These are phyloP conservation scores for Microtus montanus DNA, from an alignment of 2,113 vertebrate species.

Conservation along the genomic window DNA sequence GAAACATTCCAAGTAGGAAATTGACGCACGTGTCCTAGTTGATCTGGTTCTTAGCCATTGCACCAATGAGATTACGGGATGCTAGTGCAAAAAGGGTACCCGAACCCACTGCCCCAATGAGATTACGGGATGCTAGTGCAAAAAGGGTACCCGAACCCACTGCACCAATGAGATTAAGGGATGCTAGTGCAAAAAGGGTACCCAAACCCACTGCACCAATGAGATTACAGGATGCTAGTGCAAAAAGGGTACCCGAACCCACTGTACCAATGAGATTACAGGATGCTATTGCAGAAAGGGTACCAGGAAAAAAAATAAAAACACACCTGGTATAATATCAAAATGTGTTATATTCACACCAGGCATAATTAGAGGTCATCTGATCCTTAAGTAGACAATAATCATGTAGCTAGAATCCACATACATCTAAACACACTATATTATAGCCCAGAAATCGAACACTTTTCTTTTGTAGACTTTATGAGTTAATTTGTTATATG, in stretches of 20 bases:
- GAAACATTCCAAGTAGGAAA: not conserved
- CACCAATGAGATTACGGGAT: too few relatives aligned
- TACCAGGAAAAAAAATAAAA: not conserved
- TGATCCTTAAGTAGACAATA: slow-evolving; percentile 59
- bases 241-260: not conserved
- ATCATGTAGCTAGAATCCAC: not conserved
- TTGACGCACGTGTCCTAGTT: not conserved
- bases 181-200: not conserved
- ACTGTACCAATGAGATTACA: not conserved
- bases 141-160: too few relatives aligned
- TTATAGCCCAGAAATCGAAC: not conserved
- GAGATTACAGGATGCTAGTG: not conserved
- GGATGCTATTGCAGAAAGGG: not conserved
- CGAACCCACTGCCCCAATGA: too few relatives aligned
- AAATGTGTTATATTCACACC: not conserved
- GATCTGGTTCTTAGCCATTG: not conserved
- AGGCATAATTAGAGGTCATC: not conserved
- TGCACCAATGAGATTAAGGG: slow-evolving; percentile 1
- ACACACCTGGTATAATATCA: not conserved
- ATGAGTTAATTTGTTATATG: not conserved
- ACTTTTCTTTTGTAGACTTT: slow-evolving; percentile 24
- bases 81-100: not conserved
- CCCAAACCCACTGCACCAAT: too few relatives aligned
- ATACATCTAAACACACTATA: not conserved
- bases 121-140: not conserved